Conservation (phyloP, 2,888 invertebrate species). For the Ptychoptera contaminata region DNA sequence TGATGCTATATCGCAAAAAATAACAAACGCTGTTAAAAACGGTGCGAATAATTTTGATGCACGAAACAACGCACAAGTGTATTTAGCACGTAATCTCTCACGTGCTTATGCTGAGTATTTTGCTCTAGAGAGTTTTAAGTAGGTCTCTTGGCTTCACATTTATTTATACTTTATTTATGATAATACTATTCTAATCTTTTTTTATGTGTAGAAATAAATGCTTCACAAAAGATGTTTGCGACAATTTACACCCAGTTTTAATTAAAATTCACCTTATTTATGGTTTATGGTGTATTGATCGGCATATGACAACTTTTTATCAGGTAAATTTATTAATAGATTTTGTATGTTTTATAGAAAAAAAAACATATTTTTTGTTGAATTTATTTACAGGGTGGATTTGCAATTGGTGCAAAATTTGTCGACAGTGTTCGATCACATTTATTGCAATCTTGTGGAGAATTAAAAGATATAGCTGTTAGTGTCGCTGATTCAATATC, state of each 20-base stretch:
- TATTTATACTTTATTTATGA: background rate
- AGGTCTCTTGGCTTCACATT: background rate
- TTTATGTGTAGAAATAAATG: constrained; percentile 15
- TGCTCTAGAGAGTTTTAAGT: constrained; percentile 27
- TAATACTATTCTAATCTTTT: background rate
- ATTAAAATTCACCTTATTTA: constrained; percentile 38
- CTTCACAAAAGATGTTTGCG: constrained; percentile 22
- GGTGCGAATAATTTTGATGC: constrained; percentile 59
- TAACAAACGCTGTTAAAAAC: constrained; percentile 35
- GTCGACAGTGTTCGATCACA: constrained; percentile 47
- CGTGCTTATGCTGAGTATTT: constrained; percentile 61
- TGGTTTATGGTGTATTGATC: constrained; percentile 44
- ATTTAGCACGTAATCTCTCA: constrained; percentile 57
- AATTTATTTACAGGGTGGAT: constrained; percentile 16
- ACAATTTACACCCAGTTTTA: constrained; percentile 27
- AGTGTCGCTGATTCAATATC: constrained; percentile 71
- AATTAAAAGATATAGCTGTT: constrained; percentile 59
- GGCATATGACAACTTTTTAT: constrained; percentile 56
- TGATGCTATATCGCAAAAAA: constrained; percentile 47
- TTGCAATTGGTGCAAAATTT: constrained; percentile 36
- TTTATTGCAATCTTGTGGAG: constrained; percentile 48
- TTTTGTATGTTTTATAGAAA: background rate
- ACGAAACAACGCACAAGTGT: constrained; percentile 66
- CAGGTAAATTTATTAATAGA: constrained; percentile 31
- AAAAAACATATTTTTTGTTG: background rate